Evolutionary conservation across 2,797 vertebrate species (phyloP).

Genomic region (Xiphophorus birchmanni): DNA sequence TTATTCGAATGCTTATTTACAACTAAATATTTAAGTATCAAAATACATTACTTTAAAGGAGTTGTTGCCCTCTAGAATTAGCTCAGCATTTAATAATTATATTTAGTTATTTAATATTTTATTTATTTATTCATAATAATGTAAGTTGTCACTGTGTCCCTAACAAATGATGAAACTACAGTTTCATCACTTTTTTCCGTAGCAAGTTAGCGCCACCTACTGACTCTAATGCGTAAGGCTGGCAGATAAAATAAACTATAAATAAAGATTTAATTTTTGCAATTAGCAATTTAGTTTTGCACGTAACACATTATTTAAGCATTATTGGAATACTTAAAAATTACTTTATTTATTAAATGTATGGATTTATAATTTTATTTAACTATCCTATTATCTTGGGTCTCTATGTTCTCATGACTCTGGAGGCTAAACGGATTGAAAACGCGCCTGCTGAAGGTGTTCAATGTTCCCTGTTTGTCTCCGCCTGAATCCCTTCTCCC

Average conservation of each 20-base stretch:
- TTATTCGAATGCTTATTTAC: background rate
- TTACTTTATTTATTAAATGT: background rate
- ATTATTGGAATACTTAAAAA: background rate
- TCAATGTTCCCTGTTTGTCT: conserved; percentile 1
- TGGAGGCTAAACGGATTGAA: background rate
- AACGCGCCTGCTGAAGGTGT: background rate
- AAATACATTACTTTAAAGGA: background rate
- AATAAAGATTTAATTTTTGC: background rate
- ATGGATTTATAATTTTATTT: background rate
- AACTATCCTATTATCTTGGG: background rate
- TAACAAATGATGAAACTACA: background rate
- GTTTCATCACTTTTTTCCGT: background rate
- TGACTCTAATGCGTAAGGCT: background rate
- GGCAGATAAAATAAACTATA: background rate
- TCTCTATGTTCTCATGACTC: background rate
- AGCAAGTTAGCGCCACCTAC: background rate
- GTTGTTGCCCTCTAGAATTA: background rate
- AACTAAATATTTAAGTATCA: background rate
- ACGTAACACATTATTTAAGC: background rate
- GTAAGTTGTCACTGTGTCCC: background rate
- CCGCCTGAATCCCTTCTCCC: background rate
- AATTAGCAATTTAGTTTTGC: background rate
- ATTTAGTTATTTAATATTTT: background rate
- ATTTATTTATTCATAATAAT: background rate
- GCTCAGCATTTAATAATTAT: background rate